Evolutionary conservation across 2,797 vertebrate species (phyloP).

Genomic region (Eulemur albifrons): DNA sequence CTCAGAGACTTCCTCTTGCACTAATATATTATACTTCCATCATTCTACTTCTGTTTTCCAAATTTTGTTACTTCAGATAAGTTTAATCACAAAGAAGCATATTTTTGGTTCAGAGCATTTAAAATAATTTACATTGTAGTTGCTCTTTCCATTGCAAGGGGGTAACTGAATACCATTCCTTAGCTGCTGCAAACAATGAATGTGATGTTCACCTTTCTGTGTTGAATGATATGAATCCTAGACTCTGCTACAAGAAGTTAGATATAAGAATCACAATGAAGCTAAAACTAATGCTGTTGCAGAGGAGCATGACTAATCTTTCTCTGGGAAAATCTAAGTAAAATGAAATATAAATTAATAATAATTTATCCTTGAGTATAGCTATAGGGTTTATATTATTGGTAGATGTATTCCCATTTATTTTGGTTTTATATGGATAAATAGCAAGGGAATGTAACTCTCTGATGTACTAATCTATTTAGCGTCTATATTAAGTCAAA

Average conservation of each 20-base stretch:
- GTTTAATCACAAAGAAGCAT: not conserved
- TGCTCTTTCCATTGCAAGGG: not conserved
- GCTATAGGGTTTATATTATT: not conserved
- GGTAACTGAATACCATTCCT: not conserved
- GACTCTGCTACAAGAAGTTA: not conserved
- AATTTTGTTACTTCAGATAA: not conserved
- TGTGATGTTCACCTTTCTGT: not conserved
- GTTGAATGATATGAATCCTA: not conserved
- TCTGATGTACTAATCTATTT: conserved; percentile 17
- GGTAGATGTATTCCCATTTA: conserved; percentile 7
- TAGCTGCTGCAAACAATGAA: not conserved
- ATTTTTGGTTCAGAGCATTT: not conserved
- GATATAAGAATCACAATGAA: not conserved
- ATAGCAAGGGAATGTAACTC: not conserved
- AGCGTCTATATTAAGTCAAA: conserved; percentile 33
- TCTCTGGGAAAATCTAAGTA: not conserved
- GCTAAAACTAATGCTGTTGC: not conserved
- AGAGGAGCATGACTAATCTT: not conserved
- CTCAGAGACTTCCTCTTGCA: not conserved
- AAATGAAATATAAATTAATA: conserved; percentile 6
- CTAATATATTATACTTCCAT: not conserved
- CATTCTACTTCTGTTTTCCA: not conserved
- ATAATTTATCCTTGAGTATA: not conserved
- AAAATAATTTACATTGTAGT: not conserved
- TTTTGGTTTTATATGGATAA: conserved; percentile 29